Base-by-base conservation (phyloP, 2,888 invertebrate species). In the Ashinkailepas kermadecensis region DNA sequence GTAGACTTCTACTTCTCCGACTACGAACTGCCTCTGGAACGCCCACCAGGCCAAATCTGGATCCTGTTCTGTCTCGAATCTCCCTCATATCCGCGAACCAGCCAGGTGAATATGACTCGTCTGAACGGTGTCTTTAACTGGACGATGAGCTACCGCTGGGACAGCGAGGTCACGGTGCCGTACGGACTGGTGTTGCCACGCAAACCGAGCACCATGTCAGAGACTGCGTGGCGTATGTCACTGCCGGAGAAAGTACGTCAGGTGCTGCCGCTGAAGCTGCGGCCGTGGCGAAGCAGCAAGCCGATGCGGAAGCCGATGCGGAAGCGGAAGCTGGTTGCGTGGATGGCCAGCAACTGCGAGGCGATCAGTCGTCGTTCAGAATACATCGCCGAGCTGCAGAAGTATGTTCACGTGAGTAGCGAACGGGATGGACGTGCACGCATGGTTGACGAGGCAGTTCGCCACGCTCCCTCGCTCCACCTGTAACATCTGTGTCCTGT, bases 331-430 rank as follows among this genome's bases (percentile, higher is more conserved):
- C 58, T 80, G 54, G 85, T 83, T 8, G 84, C 83, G 10, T 85
- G 85, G 85, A 84, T 85, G 83, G 85, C 85, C 3, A 85, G 85
- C 80, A 84, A 85, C 81, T 85, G 86, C 78, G 18, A 56, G 11
- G 83, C 85, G 6, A 65, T 67, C 4, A 81, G 84, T n/a, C 80
- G 82, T 12, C 78, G 86, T 18, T 84, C 85, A 78, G 78, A 83
- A 9, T 85, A 84, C 78, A 84, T 85, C 23, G 21, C 81, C 10
- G 80, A 84, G 56, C 78, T 85, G 62, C 70, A 82, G 57, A 83
- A 83, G 74, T 82, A 83, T 80, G 80, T 85, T 15, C 54, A 81
- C 18, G 84, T 85, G 2, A 21, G n/a, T 81, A 15, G 18, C 39
- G 39, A 39, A 39, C 4, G 39, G 58, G 81, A 15, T 59, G 6